phyloP scores from a whole-genome alignment of 1,140 invertebrate genomes.

The Zaprionus camerounensis region DNA sequence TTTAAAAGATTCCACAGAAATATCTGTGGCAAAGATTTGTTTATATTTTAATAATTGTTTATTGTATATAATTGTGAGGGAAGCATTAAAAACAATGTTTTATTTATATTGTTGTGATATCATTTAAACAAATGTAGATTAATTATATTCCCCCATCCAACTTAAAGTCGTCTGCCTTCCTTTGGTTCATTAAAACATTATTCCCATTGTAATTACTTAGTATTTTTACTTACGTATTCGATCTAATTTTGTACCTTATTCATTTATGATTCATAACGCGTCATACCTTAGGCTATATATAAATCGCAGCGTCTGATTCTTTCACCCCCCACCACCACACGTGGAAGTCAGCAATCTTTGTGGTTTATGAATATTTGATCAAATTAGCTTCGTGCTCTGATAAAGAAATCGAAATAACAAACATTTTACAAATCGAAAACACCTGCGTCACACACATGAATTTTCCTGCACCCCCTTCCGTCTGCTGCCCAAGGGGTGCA shows the following conservation, averaged over 20 bases:
- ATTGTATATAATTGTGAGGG: too few species aligned
- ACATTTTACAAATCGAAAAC: constrained; percentile 13
- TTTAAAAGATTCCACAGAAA: neutral
- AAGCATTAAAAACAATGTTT: too few species aligned
- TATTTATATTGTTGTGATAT: neutral
- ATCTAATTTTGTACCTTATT: constrained; percentile 25
- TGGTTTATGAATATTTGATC: constrained; percentile 41
- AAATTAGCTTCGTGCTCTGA: constrained; percentile 36
- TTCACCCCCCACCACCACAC: neutral
- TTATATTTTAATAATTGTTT: neutral
- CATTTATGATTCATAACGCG: constrained; percentile 33
- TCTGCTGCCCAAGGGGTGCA: neutral
- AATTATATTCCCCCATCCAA: neutral
- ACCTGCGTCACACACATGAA: constrained; percentile 33
- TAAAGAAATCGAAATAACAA: constrained; percentile 54
- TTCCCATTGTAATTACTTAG: neutral
- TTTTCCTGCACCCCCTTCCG: neutral
- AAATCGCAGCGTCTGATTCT: constrained; percentile 13
- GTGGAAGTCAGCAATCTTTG: constrained; percentile 2
- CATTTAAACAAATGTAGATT: neutral
- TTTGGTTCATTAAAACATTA: neutral
- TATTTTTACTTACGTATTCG: constrained; percentile 12
- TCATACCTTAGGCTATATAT: constrained; percentile 25
- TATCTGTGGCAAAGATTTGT: too few species aligned
- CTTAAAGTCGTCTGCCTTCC: neutral